phyloP scores from a whole-genome alignment of 1,140 invertebrate species.

The Propsilocerus akamusi region DNA sequence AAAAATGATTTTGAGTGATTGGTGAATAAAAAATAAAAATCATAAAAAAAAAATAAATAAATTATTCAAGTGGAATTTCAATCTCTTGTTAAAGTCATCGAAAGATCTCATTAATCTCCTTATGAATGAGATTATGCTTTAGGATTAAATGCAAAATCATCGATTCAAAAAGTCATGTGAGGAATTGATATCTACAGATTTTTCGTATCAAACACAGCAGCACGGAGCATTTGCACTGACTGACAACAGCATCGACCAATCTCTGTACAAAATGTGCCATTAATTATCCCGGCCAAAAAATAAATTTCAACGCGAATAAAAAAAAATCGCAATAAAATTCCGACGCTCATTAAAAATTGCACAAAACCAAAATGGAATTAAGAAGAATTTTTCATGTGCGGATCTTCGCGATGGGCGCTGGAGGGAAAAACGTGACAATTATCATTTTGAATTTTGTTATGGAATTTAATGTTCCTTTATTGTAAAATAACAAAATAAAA shows the following conservation, averaged over 20 bases:
- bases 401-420: background rate
- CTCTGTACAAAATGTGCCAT: no score
- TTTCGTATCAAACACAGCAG: background rate
- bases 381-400: background rate
- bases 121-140: no score
- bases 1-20: no score
- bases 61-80: no score
- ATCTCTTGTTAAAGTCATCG: no score
- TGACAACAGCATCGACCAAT: background rate
- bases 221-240: background rate
- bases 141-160: no score
- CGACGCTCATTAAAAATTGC: background rate
- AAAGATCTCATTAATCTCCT: no score
- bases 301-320: background rate
- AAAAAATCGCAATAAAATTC: background rate
- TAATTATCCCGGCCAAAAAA: no score
- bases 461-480: slow-evolving; percentile 4
- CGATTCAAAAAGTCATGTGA: background rate
- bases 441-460: slow-evolving; percentile 4
- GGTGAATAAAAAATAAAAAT: no score
- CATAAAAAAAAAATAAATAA: no score
- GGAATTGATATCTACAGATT: background rate
- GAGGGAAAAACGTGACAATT: background rate
- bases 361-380: background rate
- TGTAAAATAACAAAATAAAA: no score